Evolutionary conservation across 2,113 vertebrate species (phyloP), one percentile per base, ranked within the genome.

Genomic region (Lophura nycthemera): DNA sequence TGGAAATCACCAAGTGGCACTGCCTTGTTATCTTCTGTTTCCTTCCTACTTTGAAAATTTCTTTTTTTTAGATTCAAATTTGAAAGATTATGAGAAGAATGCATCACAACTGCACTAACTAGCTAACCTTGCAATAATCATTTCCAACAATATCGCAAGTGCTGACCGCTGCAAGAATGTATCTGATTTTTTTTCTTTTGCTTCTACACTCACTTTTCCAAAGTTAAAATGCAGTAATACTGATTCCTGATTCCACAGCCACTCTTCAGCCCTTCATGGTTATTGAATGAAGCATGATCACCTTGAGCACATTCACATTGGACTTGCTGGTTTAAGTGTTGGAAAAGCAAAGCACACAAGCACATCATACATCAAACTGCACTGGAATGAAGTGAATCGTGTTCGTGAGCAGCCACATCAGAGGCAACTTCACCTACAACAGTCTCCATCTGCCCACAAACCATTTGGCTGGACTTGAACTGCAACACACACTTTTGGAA

Each of bases 371-470:
- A 4, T 40, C 77, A 67, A 27, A 40, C 0, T 43, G 36, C 64
- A 40, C 15, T 30, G 54, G 69, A 72, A 59, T 63, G 6, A 25
- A 40, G 56, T 42, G 45, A 87, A 12, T 1, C 0, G 3, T 0
- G 5, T 30, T 36, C n/a, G 10, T 1, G 13, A n/a, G 9, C 4
- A 13, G 70, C 25, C 30, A 38, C 22, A 50, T 0, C 1, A 54
- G 32, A 19, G 21, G 29, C 48, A 48, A 32, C n/a, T 36, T 48
- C 11, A 77, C 27, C 10, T 32, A 29, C 32, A 77, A 34, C 20
- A 85, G 22, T 47, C 54, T 73, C 65, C n/a, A 50, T 45, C 12
- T 15, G 6, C 60, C 29, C 60, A 17, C 73, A 38, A 81, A 42
- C 19, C 50, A 34, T 42, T 16, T 7, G 3, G 1, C 7, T 45